phyloP scores from a whole-genome alignment of 2,113 vertebrate genomes.

The Willisornis vidua region DNA sequence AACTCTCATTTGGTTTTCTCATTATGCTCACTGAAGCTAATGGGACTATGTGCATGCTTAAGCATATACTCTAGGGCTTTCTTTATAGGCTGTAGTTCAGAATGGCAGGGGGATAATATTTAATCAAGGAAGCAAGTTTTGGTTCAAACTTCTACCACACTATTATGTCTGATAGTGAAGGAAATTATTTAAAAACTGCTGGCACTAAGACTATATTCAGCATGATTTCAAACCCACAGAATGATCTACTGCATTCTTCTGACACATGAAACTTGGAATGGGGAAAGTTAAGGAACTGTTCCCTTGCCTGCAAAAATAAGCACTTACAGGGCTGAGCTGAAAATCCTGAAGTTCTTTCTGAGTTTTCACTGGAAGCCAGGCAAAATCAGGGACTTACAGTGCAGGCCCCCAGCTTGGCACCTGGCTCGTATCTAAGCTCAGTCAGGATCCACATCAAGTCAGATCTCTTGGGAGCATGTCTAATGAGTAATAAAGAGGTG shows the following conservation, averaged over 20 bases:
- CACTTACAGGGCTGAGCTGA: not conserved
- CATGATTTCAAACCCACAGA: conserved; percentile 26
- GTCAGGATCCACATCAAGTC: not conserved
- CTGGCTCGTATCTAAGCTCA: not conserved
- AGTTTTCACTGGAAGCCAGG: not conserved
- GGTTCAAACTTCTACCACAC: not conserved
- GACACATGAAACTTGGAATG: not conserved
- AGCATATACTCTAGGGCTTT: conserved; percentile 3
- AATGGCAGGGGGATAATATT: conserved; percentile 20
- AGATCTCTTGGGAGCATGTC: not conserved
- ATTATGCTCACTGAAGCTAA: not conserved
- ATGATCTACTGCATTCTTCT: conserved; percentile 11
- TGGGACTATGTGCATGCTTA: not conserved
- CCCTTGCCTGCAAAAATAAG: not conserved
- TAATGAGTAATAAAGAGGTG: not conserved
- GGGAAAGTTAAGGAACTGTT: not conserved
- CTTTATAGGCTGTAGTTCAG: not conserved
- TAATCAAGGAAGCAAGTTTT: conserved; percentile 17
- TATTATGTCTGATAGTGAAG: conserved; percentile 40
- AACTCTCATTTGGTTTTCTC: conserved; percentile 14
- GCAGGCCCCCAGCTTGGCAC: not conserved
- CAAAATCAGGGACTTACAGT: not conserved
- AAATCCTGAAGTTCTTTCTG: not conserved
- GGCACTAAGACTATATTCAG: not conserved
- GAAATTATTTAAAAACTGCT: conserved; percentile 46